A percentile compares a stretch with the other conserved stretches of the same genome.
Conservation (phyloP, 2,888 invertebrate species). For the Rugalucina vietnamica region DNA sequence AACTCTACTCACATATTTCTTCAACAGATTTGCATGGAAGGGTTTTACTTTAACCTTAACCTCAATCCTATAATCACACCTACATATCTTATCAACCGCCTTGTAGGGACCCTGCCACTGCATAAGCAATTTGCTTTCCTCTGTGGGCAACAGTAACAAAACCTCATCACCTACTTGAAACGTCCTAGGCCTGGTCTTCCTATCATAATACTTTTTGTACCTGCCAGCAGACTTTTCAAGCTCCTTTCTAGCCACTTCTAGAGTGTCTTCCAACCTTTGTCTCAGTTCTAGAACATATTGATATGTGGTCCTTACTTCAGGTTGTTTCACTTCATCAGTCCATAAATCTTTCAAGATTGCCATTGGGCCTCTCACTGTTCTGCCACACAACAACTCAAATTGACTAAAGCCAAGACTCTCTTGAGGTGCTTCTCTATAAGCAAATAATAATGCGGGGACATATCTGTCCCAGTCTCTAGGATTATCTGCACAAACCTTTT, state of each 20-base stretch:
- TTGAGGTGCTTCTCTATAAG: constrained; percentile 61
- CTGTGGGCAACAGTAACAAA: constrained; percentile 60
- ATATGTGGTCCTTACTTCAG: neutral
- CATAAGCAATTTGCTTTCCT: constrained; percentile 60
- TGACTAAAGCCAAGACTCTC: constrained; percentile 56
- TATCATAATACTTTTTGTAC: constrained; percentile 51
- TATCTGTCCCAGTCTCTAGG: too few relatives aligned
- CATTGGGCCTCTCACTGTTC: constrained; percentile 61
- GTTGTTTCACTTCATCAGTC: neutral
- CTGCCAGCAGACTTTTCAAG: constrained; percentile 5
- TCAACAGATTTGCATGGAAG: constrained; percentile 51
- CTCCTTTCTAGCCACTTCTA: constrained; percentile 28
- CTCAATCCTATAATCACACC: constrained; percentile 45
- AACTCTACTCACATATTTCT: constrained; percentile 25
- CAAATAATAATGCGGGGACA: too few relatives aligned
- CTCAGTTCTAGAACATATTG: constrained; percentile 59
- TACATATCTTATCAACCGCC: constrained; percentile 9
- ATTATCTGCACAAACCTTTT: too few relatives aligned
- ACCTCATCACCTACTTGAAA: constrained; percentile 55
- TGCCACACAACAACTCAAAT: constrained; percentile 61
- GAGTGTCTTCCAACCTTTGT: constrained; percentile 47
- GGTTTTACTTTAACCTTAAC: constrained; percentile 30
- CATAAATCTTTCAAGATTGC: constrained; percentile 34
- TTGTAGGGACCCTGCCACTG: constrained; percentile 53
- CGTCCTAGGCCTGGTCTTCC: constrained; percentile 26